Base-by-base conservation (phyloP, 1,140 invertebrate genomes). In the Drosophila tani region DNA sequence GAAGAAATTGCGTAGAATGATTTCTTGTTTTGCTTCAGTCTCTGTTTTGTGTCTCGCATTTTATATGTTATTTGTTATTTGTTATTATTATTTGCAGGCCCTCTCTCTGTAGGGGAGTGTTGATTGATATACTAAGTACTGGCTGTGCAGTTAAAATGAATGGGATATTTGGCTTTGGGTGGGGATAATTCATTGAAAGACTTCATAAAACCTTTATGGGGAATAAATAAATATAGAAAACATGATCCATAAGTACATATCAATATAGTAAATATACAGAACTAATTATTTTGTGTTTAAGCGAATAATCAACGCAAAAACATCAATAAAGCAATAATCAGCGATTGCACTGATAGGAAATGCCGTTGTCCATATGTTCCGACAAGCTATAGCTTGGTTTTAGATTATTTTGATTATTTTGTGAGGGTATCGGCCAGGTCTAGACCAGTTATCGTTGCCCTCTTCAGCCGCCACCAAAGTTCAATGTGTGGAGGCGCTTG, bases 1-100 rank as follows among this genome's bases (percentile, higher is more conserved):
- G 27, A 29, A 76, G 40, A 75, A 68, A 77, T 77, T 69, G 75
- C 64, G 74, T 77, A 60, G 74, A 59, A 56, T 49, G 41, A 12
- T 60, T 53, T 40, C 53, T 56, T 46, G 43, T 50, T 69, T 68
- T 67, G 41, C n/a, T 29, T 53, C 29, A 19, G 66, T 67, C 29
- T 66, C 47, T 50, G 59, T 29, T 49, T 65, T 65, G 62, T 66
- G 66, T 66, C 50, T 66, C 46, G 67, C 49, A 46, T 68, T 70
- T 67, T 21, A 56, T 38, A 56, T 21, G 19, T 14, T 56, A 40
- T 56, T 56, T 55, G 17, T 17, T 55, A 21, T 55, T 55, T 56
- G 35, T 56, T 56, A n/a, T 40, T 56, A n/a, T 56, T 70, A 70
- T 67, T 67, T 68, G 40, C 47, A 11, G 32, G 11, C 32, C 32